Evolutionary conservation across 2,888 invertebrate genomes (phyloP).

Genomic region (Drosophila cracens): DNA sequence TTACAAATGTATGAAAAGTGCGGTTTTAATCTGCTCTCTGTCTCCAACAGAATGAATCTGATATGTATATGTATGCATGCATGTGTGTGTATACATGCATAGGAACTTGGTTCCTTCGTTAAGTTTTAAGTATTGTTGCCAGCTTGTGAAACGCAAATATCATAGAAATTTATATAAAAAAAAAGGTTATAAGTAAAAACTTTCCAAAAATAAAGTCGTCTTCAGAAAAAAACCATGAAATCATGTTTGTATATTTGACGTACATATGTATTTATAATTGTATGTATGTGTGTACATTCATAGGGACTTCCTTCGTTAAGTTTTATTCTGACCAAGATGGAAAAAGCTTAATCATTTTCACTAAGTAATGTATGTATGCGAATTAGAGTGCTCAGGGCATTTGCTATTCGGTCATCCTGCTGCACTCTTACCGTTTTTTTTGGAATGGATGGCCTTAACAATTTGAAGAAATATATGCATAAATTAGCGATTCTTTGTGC

Average conservation of each 20-base stretch:
- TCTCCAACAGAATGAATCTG: neutral
- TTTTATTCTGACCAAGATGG: neutral
- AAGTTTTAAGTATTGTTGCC: neutral
- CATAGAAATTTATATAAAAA: neutral
- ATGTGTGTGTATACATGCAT: neutral
- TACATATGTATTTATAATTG: neutral
- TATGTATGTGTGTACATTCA: neutral
- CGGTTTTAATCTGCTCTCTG: neutral
- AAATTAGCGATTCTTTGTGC: slow-evolving; percentile 69
- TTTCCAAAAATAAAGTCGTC: neutral
- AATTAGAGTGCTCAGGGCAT: neutral
- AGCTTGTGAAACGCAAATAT: neutral
- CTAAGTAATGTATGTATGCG: neutral
- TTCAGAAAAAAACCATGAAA: neutral
- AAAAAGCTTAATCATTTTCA: neutral
- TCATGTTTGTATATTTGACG: neutral
- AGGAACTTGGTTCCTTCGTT: neutral
- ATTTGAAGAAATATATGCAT: slow-evolving; percentile 63
- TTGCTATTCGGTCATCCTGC: neutral
- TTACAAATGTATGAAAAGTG: neutral
- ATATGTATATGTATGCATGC: neutral
- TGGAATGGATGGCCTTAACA: slow-evolving; percentile 36
- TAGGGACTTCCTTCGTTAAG: neutral
- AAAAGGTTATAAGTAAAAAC: neutral
- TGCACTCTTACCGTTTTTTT: neutral